Evolutionary conservation across 2,888 invertebrate genomes (phyloP).

Genomic region (Lamellibrachia satsuma): DNA sequence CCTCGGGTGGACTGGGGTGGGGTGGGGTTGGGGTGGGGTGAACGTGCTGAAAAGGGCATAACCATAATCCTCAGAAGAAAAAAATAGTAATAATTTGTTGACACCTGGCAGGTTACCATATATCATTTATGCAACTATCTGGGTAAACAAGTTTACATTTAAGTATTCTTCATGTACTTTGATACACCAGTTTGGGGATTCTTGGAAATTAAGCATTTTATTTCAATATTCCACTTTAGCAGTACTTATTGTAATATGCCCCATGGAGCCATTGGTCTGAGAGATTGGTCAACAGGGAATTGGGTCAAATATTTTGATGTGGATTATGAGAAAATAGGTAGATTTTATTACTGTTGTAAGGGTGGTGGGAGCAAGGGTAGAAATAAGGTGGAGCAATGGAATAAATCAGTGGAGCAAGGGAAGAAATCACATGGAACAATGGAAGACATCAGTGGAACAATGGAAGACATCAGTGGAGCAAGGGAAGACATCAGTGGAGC

Average conservation of each 20-base stretch:
- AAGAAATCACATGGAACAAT: too few species aligned
- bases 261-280: not conserved
- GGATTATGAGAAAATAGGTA: not conserved
- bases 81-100: not conserved
- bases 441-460: too few species aligned
- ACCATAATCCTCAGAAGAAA: not conserved
- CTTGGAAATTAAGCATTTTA: not conserved
- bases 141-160: not conserved
- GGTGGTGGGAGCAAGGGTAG: not conserved
- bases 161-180: not conserved
- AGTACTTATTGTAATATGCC: not conserved
- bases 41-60: not conserved
- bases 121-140: not conserved
- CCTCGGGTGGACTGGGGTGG: not conserved
- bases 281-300: not conserved
- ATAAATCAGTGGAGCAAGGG: too few species aligned
- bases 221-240: not conserved
- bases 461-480: too few species aligned
- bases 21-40: not conserved
- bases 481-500: too few species aligned
- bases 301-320: not conserved
- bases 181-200: not conserved
- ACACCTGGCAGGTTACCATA: too few species aligned
- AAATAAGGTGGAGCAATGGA: not conserved
- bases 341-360: not conserved